Conservation (phyloP, 2,113 vertebrate species). For the Periophthalmus modestus region DNA sequence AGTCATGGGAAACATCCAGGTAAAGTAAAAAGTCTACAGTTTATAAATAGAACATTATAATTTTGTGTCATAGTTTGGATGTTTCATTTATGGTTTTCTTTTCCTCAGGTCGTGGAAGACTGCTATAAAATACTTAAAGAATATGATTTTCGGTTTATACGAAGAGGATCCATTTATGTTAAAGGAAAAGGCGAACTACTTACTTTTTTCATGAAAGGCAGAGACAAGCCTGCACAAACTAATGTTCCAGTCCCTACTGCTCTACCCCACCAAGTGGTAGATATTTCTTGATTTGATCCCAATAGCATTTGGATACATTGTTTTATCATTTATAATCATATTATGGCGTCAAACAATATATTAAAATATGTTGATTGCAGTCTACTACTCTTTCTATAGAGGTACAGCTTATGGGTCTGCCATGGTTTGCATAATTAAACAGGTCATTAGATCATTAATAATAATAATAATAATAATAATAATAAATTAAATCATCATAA, state of each 20-base stretch:
- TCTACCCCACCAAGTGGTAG: conserved; percentile 89
- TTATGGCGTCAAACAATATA: neutral
- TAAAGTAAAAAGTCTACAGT: conserved; percentile 46
- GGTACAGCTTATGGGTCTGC: neutral
- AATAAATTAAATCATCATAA: neutral
- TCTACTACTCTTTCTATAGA: neutral
- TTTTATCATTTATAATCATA: neutral
- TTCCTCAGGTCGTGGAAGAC: conserved; percentile 91
- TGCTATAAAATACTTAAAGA: conserved; percentile 89
- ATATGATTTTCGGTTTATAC: conserved; percentile 91
- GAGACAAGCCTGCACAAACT: conserved; percentile 81
- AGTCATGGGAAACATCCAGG: conserved; percentile 97
- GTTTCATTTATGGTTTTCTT: conserved; percentile 4
- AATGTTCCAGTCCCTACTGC: conserved; percentile 77
- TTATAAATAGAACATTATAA: neutral
- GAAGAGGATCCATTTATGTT: conserved; percentile 90
- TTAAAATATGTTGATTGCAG: neutral
- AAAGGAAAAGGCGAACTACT: conserved; percentile 97
- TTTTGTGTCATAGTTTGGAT: neutral
- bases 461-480: too few species aligned
- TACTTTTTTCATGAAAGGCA: conserved; percentile 94
- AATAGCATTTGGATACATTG: neutral
- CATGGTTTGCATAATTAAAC: conserved; percentile 3
- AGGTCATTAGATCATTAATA: neutral
- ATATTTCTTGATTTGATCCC: conserved; percentile 75